phyloP scores from a whole-genome alignment of 2,113 vertebrate species.

The Rhipidura dahli region DNA sequence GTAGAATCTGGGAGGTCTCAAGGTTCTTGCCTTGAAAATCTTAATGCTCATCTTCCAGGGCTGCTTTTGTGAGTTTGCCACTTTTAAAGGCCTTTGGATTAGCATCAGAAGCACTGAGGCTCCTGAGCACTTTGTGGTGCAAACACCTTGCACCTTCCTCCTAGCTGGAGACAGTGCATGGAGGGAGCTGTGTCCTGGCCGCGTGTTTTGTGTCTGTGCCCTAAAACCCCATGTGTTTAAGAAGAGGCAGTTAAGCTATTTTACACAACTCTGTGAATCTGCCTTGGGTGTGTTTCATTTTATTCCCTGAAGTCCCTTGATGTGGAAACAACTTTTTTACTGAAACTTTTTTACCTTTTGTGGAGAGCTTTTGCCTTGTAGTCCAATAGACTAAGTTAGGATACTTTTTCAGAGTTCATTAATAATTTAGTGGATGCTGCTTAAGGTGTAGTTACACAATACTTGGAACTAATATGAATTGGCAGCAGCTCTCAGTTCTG shows the following conservation, averaged over 20 bases:
- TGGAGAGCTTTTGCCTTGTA: not conserved
- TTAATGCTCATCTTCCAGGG: not conserved
- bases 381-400: not conserved
- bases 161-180: not conserved
- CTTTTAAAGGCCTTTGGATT: not conserved
- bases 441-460: not conserved
- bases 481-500: not conserved
- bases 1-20: not conserved
- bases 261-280: not conserved
- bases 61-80: not conserved
- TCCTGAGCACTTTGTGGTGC: accelerated
- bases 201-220: accelerated
- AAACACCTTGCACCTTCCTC: not conserved
- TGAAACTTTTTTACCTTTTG: not conserved
- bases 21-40: not conserved
- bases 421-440: not conserved
- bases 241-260: not conserved
- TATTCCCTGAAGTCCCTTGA: not conserved
- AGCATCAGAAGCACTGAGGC: not conserved
- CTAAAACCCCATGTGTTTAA: not conserved
- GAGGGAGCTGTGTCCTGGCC: not conserved
- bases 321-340: not conserved
- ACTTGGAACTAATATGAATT: not conserved
- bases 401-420: not conserved
- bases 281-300: not conserved